Evolutionary conservation across 2,113 vertebrate species (phyloP).

Genomic region (Numenius arquata): DNA sequence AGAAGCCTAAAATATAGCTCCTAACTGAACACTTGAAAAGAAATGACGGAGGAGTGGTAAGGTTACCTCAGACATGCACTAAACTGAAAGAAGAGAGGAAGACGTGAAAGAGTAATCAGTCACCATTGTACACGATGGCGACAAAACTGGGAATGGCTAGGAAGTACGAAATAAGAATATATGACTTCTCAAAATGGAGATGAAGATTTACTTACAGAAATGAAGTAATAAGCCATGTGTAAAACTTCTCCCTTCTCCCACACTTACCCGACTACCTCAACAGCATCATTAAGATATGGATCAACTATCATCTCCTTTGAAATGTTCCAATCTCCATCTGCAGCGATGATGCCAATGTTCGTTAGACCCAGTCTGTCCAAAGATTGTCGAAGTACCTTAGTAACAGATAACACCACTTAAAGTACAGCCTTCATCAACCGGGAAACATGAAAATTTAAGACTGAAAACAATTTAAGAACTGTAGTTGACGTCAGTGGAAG

Average conservation of each 20-base stretch:
- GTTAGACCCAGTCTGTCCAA: conserved; percentile 83
- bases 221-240: not conserved
- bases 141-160: not conserved
- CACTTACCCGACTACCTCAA: conserved; percentile 89
- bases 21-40: not conserved
- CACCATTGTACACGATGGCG: not conserved
- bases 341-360: conserved; percentile 83
- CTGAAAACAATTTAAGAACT: not conserved
- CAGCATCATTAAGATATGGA: conserved; percentile 80
- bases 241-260: conserved; percentile 17
- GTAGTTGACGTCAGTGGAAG: not conserved
- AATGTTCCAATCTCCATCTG: conserved; percentile 85
- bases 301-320: conserved; percentile 76
- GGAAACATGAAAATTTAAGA: not conserved
- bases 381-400: conserved; percentile 82
- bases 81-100: not conserved
- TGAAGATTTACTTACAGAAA: not conserved
- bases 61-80: not conserved
- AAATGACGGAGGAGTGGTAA: not conserved
- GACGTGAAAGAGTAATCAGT: not conserved
- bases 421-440: conserved; percentile 20
- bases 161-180: not conserved
- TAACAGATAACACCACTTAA: conserved; percentile 72
- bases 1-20: not conserved
- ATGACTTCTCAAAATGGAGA: not conserved